A percentile compares a stretch with the other conserved stretches of the same genome.
Evolutionary conservation across 1,140 invertebrate genomes (phyloP).

Genomic region (Drosophila oshimai): DNA sequence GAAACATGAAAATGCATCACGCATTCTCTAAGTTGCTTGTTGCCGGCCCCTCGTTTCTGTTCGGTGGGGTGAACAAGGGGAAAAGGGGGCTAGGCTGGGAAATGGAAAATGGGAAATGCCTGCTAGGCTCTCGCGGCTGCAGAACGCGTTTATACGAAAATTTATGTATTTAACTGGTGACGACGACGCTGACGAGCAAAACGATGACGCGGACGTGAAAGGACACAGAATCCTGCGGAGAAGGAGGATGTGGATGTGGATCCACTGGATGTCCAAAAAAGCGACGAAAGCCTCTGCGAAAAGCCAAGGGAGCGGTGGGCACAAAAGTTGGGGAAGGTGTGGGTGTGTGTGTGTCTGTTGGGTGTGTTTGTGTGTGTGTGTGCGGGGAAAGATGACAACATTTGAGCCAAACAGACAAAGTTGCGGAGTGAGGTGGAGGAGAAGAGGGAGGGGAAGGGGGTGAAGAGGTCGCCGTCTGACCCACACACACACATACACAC

Average conservation of each 20-base stretch:
- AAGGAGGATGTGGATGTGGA: conserved; percentile 2
- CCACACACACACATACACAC: conserved; percentile 70
- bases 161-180: conserved; percentile 81
- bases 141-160: conserved; percentile 80
- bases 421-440: too few species aligned
- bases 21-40: conserved; percentile 46
- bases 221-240: conserved; percentile 5
- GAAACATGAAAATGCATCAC: conserved; percentile 33
- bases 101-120: conserved; percentile 36
- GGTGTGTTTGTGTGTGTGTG: background rate
- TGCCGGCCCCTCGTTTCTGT: too few species aligned
- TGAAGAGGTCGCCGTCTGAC: conserved; percentile 29
- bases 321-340: background rate
- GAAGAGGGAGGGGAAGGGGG: too few species aligned
- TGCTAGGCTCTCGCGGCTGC: conserved; percentile 46
- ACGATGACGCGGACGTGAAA: conserved; percentile 66
- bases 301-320: conserved; percentile 37
- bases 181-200: conserved; percentile 74
- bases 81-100: background rate
- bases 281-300: conserved; percentile 67
- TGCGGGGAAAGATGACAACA: conserved; percentile 58
- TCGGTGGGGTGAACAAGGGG: background rate
- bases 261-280: conserved; percentile 49
- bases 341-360: background rate
- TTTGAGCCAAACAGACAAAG: conserved; percentile 74